phyloP scores from a whole-genome alignment of 2,797 vertebrate species.

The Pangasius larnaudii region DNA sequence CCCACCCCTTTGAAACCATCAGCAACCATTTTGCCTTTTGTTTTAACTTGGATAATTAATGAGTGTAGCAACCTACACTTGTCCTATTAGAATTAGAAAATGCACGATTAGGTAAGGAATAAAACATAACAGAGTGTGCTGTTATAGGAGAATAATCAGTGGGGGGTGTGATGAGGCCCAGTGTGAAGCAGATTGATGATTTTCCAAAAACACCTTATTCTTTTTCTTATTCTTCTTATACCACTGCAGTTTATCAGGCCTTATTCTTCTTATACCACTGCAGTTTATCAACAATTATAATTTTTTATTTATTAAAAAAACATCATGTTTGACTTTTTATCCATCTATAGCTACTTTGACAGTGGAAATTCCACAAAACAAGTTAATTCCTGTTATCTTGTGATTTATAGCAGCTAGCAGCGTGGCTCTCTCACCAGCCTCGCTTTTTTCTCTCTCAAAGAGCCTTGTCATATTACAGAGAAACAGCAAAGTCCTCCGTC shows the following conservation, averaged over 20 bases:
- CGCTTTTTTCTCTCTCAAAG: too few species aligned
- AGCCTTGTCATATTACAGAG: not conserved
- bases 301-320: not conserved
- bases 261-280: too few species aligned
- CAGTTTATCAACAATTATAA: not conserved
- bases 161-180: not conserved
- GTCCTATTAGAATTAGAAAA: not conserved
- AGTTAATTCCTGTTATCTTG: not conserved
- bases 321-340: not conserved
- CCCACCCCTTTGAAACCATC: constrained; percentile 2
- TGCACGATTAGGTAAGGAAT: too few species aligned
- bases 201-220: not conserved
- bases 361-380: not conserved
- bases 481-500: not conserved
- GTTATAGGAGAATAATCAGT: not conserved
- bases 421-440: too few species aligned
- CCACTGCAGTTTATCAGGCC: too few species aligned
- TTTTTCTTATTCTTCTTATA: not conserved
- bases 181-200: not conserved
- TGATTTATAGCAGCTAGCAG: not conserved
- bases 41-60: not conserved
- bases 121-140: not conserved
- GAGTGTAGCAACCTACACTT: not conserved
- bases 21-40: constrained; percentile 29
- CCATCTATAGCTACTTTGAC: too few species aligned